phyloP scores from a whole-genome alignment of 37 sponge, comb jelly and placozoan genomes.

The Agelas oroides region DNA sequence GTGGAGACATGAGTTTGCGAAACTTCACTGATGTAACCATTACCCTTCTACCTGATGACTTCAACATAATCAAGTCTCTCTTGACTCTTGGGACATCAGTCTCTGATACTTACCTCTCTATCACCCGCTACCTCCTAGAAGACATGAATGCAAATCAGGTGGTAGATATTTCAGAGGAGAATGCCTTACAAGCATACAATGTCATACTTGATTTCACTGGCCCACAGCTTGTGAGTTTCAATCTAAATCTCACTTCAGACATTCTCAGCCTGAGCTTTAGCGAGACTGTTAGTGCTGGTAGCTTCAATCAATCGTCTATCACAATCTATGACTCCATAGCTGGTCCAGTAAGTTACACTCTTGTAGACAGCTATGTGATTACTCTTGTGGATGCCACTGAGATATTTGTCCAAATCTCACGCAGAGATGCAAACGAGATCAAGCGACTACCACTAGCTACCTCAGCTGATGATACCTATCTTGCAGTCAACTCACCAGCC shows the following conservation, averaged over 20 bases:
- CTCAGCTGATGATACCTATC: conserved; percentile 60
- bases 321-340: conserved; percentile 40
- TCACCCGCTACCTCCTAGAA: conserved; percentile 47
- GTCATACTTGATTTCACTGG: conserved; percentile 66
- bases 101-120: conserved; percentile 51
- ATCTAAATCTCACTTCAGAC: conserved; percentile 65
- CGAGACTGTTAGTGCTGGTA: conserved; percentile 78
- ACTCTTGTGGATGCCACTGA: conserved; percentile 52
- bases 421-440: conserved; percentile 81
- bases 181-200: conserved; percentile 51
- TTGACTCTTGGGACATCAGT: conserved; percentile 57
- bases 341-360: conserved; percentile 49
- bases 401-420: conserved; percentile 64
- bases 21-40: conserved; percentile 82
- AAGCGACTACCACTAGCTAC: conserved; percentile 80
- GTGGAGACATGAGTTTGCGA: conserved; percentile 47
- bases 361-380: conserved; percentile 55
- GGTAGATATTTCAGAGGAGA: conserved; percentile 4
- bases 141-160: conserved; percentile 79
- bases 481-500: conserved; percentile 35
- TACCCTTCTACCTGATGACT: conserved; percentile 55
- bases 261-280: conserved; percentile 69
- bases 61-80: conserved; percentile 70
- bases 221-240: conserved; percentile 64
- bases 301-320: conserved; percentile 63